phyloP scores from a whole-genome alignment of 2,113 vertebrate genomes.

The Myiozetetes cayanensis region DNA sequence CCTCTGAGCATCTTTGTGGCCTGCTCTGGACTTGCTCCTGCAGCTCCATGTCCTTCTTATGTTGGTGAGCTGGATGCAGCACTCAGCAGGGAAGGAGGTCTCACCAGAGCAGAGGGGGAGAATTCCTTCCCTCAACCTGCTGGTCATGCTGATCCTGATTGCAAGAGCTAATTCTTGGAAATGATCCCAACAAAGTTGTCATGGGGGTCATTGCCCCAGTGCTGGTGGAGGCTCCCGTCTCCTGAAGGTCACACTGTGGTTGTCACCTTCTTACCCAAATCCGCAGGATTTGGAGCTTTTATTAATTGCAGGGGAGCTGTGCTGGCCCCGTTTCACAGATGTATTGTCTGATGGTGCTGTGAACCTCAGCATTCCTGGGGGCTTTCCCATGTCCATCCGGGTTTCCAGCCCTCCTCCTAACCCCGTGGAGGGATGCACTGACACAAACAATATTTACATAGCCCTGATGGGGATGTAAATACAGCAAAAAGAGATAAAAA shows the following conservation, averaged over 20 bases:
- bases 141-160: background rate
- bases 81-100: background rate
- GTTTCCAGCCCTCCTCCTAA: background rate
- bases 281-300: background rate
- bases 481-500: background rate
- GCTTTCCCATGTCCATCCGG: fast-evolving
- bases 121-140: background rate
- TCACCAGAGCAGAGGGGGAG: background rate
- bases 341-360: fast-evolving
- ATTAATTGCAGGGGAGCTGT: background rate
- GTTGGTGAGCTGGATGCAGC: background rate
- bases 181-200: background rate
- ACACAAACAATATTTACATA: background rate
- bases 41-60: background rate
- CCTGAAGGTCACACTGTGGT: background rate
- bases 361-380: background rate
- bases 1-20: background rate
- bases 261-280: background rate
- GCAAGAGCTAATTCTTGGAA: background rate
- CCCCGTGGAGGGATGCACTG: fast-evolving
- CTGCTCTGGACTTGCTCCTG: background rate
- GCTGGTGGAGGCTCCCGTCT: background rate
- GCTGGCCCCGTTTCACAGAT: fast-evolving
- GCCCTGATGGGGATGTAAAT: background rate
- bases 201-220: background rate